A percentile compares a stretch with the other conserved stretches of the same genome.
Conservation (phyloP, 2,113 vertebrate genomes). For the Heptranchias perlo region DNA sequence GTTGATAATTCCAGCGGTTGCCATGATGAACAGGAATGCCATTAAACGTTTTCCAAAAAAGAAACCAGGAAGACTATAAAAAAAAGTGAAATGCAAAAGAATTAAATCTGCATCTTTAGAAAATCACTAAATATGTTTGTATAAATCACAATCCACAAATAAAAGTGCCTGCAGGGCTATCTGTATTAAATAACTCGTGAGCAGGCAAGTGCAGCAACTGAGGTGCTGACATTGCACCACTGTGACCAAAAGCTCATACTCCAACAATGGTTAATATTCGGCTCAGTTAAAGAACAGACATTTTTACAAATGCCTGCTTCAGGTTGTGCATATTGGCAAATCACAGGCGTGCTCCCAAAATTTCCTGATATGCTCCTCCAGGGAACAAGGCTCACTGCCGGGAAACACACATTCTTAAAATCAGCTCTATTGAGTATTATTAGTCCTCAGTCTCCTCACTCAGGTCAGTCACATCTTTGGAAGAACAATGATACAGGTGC, state of each 20-base stretch:
- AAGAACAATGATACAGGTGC: background rate
- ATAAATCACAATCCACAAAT: background rate
- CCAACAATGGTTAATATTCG: background rate
- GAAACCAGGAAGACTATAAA: slow-evolving; percentile 78
- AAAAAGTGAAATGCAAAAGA: slow-evolving; percentile 39
- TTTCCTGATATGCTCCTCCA: background rate
- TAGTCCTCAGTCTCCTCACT: background rate
- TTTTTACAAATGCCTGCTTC: background rate
- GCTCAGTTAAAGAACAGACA: background rate
- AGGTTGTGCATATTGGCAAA: background rate
- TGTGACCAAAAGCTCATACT: background rate
- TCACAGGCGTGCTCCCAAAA: background rate
- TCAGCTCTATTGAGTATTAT: background rate
- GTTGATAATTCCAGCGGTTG: slow-evolving; percentile 77
- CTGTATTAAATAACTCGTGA: background rate
- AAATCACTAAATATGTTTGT: background rate
- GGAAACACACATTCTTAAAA: background rate
- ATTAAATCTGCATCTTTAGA: background rate
- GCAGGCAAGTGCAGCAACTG: background rate
- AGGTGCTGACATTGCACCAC: background rate
- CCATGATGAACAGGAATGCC: slow-evolving; percentile 82
- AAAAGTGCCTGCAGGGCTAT: background rate
- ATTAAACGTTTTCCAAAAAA: slow-evolving; percentile 87
- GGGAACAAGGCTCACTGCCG: background rate
- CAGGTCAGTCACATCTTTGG: background rate